phyloP scores from a whole-genome alignment of 2,113 vertebrate species.

The Sebastes schlegelii region DNA sequence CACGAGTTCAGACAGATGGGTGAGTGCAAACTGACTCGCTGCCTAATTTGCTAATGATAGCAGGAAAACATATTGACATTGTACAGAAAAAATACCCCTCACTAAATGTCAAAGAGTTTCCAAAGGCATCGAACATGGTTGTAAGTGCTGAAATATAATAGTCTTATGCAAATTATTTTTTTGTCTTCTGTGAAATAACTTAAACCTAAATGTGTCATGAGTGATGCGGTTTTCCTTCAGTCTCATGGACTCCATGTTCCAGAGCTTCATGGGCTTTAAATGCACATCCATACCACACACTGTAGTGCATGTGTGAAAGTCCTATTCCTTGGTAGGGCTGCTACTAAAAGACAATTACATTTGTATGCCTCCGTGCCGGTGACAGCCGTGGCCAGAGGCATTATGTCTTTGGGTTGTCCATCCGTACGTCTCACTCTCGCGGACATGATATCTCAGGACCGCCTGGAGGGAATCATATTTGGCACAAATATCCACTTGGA shows the following conservation, averaged over 20 bases:
- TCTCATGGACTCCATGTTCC: not conserved
- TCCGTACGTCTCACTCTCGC: too few species aligned
- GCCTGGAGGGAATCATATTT: too few species aligned
- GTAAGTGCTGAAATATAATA: not conserved
- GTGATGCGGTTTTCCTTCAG: not conserved
- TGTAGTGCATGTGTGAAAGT: not conserved
- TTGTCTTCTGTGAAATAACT: too few species aligned
- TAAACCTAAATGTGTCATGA: not conserved
- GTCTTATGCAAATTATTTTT: not conserved
- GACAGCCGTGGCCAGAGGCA: too few species aligned
- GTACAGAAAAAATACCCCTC: not conserved
- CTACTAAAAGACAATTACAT: not conserved
- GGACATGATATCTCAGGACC: too few species aligned
- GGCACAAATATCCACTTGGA: too few species aligned
- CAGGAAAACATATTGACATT: not conserved
- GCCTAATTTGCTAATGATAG: not conserved
- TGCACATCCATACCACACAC: not conserved
- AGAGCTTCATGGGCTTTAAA: not conserved
- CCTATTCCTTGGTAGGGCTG: not conserved
- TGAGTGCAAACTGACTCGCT: slow-evolving; percentile 64
- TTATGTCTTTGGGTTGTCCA: too few species aligned
- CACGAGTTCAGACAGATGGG: slow-evolving; percentile 94
- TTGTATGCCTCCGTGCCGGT: too few species aligned
- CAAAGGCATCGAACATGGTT: not conserved
- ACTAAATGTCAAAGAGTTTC: not conserved